Conservation (phyloP, 2,113 vertebrate species). For the Onychostruthus taczanowskii region DNA sequence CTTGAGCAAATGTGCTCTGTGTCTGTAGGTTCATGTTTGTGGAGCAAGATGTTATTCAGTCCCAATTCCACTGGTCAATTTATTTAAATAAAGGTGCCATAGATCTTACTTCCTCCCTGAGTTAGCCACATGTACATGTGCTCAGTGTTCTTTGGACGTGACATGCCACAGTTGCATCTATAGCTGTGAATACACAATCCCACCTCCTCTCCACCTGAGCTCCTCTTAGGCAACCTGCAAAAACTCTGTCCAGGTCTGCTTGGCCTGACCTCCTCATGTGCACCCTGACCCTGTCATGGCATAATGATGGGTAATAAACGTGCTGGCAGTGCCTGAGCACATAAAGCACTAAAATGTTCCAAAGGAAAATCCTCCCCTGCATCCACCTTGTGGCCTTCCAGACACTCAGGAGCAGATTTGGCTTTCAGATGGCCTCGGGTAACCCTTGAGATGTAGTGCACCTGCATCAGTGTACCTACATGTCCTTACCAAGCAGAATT, state of each 20-base stretch:
- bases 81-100: background rate
- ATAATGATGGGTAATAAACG: accelerated
- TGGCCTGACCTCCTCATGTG: background rate
- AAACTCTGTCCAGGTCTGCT: background rate
- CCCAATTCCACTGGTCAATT: background rate
- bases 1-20: background rate
- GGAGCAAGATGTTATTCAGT: background rate
- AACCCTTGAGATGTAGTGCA: conserved; percentile 14
- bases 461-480: conserved; percentile 24
- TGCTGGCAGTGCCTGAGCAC: background rate
- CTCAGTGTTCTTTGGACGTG: background rate
- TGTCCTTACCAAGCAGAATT: background rate
- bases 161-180: background rate
- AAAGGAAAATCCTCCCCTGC: background rate
- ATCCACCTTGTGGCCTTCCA: background rate
- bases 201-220: background rate
- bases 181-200: background rate
- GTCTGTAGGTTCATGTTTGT: background rate
- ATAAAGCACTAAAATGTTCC: background rate
- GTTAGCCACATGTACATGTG: background rate
- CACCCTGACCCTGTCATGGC: background rate
- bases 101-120: background rate
- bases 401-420: background rate
- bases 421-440: background rate
- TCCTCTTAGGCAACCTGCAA: background rate